Conservation (phyloP, 1,140 invertebrate species). For the Colletes latitarsis region DNA sequence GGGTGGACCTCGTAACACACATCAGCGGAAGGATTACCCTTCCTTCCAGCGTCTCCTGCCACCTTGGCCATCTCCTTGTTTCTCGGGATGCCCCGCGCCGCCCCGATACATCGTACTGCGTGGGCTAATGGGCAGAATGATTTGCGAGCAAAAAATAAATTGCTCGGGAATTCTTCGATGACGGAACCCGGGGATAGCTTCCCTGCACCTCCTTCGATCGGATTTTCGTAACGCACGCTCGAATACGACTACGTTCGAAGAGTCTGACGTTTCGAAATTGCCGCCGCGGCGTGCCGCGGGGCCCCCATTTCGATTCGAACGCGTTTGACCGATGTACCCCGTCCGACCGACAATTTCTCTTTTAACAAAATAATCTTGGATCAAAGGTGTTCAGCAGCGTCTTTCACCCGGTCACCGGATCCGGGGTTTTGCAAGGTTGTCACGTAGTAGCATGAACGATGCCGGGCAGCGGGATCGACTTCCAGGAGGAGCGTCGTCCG, state of each 20-base stretch:
- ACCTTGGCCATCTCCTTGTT: conserved; percentile 41
- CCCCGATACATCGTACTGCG: conserved; percentile 57
- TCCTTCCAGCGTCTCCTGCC: conserved; percentile 54
- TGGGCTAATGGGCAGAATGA: conserved; percentile 77
- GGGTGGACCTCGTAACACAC: conserved; percentile 77
- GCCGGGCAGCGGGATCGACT: conserved; percentile 44
- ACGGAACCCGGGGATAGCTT: conserved; percentile 53
- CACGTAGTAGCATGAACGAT: conserved; percentile 32
- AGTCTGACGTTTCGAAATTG: no score
- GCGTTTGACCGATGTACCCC: no score
- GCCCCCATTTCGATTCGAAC: no score
- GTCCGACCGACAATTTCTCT: no score
- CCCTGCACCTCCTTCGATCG: not conserved
- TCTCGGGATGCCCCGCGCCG: conserved; percentile 48
- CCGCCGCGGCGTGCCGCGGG: no score
- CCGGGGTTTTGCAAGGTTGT: conserved; percentile 14
- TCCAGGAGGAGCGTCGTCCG: conserved; percentile 18
- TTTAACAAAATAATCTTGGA: not conserved
- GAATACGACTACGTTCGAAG: no score
- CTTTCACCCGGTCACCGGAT: not conserved
- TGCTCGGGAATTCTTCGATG: conserved; percentile 61
- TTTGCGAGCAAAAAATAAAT: conserved; percentile 77
- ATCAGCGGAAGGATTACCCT: conserved; percentile 76
- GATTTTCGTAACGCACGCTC: no score
- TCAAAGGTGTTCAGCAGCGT: no score